Percentiles rank a stretch among this genome's conserved stretches.
These are phyloP conservation scores for Heteromyza rotundicornis DNA, from an alignment of 2,888 invertebrate genomes.

Conservation along the genomic window DNA sequence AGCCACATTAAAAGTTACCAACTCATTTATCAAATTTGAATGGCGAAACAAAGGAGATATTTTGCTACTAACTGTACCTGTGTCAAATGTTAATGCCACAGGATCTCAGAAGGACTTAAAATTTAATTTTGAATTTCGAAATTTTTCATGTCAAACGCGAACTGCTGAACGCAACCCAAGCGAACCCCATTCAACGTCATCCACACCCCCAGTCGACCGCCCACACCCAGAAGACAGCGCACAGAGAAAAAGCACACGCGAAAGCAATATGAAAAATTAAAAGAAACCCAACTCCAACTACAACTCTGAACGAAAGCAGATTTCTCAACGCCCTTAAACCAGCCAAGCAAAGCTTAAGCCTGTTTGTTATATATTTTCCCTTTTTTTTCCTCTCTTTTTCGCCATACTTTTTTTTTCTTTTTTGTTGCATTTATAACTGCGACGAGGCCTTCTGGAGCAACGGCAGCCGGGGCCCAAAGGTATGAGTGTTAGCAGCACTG, in stretches of 20 bases:
- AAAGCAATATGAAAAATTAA: conserved; percentile 20
- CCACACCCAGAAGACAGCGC: neutral
- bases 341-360: conserved; percentile 43
- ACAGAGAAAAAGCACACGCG: conserved; percentile 5
- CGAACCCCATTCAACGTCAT: too few relatives aligned
- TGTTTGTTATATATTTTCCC: too few relatives aligned
- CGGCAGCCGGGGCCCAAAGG: too few relatives aligned
- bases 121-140: conserved; percentile 55
- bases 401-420: too few relatives aligned
- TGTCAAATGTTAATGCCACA: neutral
- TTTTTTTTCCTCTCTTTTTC: too few relatives aligned
- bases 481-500: too few relatives aligned
- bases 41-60: too few relatives aligned
- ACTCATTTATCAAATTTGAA: too few relatives aligned
- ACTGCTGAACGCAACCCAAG: neutral
- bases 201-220: neutral
- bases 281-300: conserved; percentile 11
- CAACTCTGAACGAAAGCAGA: conserved; percentile 10
- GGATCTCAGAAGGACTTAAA: conserved; percentile 36
- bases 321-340: conserved; percentile 47
- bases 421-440: too few relatives aligned
- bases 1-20: too few relatives aligned
- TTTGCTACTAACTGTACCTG: conserved; percentile 1
- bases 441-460: too few relatives aligned
- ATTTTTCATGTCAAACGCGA: conserved; percentile 40